Conservation (phyloP, 2,888 invertebrate genomes). For the Eilema griseolum region DNA sequence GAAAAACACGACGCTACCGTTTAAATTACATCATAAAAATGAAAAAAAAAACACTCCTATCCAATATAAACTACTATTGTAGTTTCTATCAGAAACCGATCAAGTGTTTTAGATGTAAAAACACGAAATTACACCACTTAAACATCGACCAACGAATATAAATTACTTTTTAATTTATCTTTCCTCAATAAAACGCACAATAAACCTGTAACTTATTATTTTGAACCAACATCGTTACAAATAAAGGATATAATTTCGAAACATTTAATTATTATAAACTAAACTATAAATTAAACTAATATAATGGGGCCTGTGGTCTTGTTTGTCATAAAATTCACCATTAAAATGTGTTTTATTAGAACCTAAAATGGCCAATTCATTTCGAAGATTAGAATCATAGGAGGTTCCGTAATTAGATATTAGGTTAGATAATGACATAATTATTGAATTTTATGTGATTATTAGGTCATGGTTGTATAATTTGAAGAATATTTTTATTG, state of each 20-base stretch:
- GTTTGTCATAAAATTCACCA: conserved; percentile 51
- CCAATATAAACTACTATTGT: too few relatives aligned
- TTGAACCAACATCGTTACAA: conserved; percentile 23
- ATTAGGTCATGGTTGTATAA: conserved; percentile 35
- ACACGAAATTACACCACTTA: neutral
- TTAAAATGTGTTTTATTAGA: conserved; percentile 51
- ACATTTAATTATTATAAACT: conserved; percentile 31
- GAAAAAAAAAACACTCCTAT: neutral
- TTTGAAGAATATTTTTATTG: conserved; percentile 19
- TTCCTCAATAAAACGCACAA: conserved; percentile 29
- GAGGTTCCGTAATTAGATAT: conserved; percentile 47
- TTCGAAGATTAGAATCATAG: conserved; percentile 47
- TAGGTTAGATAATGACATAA: conserved; percentile 49
- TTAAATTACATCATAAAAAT: neutral
- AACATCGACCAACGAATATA: neutral
- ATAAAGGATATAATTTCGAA: conserved; percentile 27
- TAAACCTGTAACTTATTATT: conserved; percentile 21
- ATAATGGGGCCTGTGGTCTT: conserved; percentile 37
- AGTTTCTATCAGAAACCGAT: neutral
- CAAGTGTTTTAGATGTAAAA: neutral
- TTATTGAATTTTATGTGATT: conserved; percentile 49
- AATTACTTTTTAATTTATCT: conserved; percentile 21
- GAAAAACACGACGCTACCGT: neutral
- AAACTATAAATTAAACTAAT: conserved; percentile 48
- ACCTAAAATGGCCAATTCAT: conserved; percentile 51